Evolutionary conservation across 2,113 vertebrate species (phyloP), one percentile per base, ranked within the genome.

Genomic region (Chaenogobius annularis): DNA sequence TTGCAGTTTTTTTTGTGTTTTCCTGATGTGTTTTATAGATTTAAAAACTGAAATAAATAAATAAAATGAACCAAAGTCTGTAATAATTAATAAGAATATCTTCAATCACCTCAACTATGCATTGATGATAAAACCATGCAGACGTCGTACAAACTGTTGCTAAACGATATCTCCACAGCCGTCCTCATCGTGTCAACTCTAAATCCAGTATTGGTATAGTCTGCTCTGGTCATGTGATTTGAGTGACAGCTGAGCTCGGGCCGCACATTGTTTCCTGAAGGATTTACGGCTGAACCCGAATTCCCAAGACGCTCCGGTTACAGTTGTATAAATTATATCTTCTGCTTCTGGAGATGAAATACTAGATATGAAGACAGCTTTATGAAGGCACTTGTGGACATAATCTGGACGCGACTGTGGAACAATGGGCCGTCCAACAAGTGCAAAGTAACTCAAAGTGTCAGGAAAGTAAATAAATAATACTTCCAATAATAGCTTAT

Each of bases 301-400:
- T 89, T 81, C 80, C 80, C 84, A 70, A 83, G 74, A 89, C 85
- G 84, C 79, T 83, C 70, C 72, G 73, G 75, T 83, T 86, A 74
- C 78, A 70, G 85, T 87, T 58, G 22, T 26, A 58, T 58, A 58
- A 58, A 58, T 58, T 89, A 86, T 87, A 86, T 84, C 64, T 81
- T 85, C 68, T 76, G 68, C 83, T 73, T 72, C 56, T 70, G 74
- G 80, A 85, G 83, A 81, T 86, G 77, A 88, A 86, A 89, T 66
- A 61, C 55, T 69, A 89, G 50, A 72, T 75, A 82, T 68, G 79
- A 77, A 80, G 87, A 82, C 76, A 71, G 81, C 55, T 89, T 82
- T 73, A 81, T 81, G 70, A 75, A 47, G 81, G 63, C 65, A 71
- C 70, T 69, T 70, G 67, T 74, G 72, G 80, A 87, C 61, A 72